Evolutionary conservation across 2,797 vertebrate genomes (phyloP), one percentile per base, ranked within the genome.

Genomic region (Gadopsis bispinosus): DNA sequence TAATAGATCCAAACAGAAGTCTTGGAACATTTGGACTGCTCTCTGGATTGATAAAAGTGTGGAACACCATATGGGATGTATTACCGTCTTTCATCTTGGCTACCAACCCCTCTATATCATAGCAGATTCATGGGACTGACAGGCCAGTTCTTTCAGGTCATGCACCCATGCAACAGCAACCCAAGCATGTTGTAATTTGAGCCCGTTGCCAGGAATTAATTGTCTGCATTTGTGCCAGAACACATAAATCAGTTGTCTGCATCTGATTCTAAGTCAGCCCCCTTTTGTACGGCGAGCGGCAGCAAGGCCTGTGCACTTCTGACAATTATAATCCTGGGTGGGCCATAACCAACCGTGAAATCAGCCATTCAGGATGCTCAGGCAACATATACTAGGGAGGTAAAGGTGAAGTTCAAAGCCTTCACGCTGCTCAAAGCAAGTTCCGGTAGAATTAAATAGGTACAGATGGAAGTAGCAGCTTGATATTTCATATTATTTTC

Each of bases 241-340:
- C 87, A 80, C 87, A 94, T 93, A 90, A 93, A 93, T 94, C 90
- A 90, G 67, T 66, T 72, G 77, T 83, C 85, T 80, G 73, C 80
- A 76, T 91, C 83, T 73, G 87, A 39, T 83, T 85, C 75, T 69
- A 70, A 81, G 62, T 73, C 80, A 73, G 56, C 55, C 19, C 17
- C 51, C 61, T 53, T 84, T 64, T 76, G 74, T 70, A 75, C 69
- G 75, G 83, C 56, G 11, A 83, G 79, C 75, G 70, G 64, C 69
- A 43, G 67, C 19, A 12, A 31, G 60, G 69, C 69, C 66, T 65
- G 59, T 66, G 67, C 62, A 66, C 67, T 72, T 61, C 56, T 84
- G 76, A 79, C 73, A 69, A 72, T 73, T 73, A 56, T 20, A 88
- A 81, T 50, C 4, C 77, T 26, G 68, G 79, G 71, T 84, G 75